phyloP scores from a whole-genome alignment of 2,113 vertebrate species.

The Ceyx margarethae region DNA sequence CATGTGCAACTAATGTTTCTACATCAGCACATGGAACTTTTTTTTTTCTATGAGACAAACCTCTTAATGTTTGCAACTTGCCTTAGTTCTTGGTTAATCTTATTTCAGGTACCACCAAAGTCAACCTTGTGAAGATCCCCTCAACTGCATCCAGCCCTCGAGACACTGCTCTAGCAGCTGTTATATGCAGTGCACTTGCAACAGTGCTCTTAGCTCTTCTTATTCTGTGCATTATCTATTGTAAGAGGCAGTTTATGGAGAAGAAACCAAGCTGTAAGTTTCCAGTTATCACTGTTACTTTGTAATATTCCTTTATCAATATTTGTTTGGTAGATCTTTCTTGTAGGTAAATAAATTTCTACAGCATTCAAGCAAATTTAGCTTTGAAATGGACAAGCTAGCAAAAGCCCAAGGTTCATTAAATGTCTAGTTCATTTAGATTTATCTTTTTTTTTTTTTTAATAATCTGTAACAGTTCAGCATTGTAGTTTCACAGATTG shows the following conservation, averaged over 20 bases:
- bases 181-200: conserved; percentile 94
- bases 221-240: conserved; percentile 94
- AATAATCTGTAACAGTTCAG: not conserved
- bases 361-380: not conserved
- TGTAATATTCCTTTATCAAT: not conserved
- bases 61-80: not conserved
- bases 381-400: not conserved
- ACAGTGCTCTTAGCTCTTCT: conserved; percentile 92
- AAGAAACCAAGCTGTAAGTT: conserved; percentile 92
- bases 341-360: not conserved
- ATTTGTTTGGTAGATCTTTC: not conserved
- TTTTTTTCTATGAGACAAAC: not conserved
- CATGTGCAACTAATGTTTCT: not conserved
- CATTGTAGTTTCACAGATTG: not conserved
- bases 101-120: conserved; percentile 85
- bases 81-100: not conserved
- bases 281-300: not conserved
- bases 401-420: not conserved
- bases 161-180: conserved; percentile 91
- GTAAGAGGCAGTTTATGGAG: conserved; percentile 95
- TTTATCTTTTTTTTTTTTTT: not conserved
- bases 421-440: not conserved
- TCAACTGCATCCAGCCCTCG: conserved; percentile 87
- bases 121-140: conserved; percentile 91
- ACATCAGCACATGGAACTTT: not conserved